A percentile compares a stretch with the other conserved stretches of the same genome.
phyloP scores from a whole-genome alignment of 2,888 invertebrate genomes.

The Pyrocoelia pectoralis region DNA sequence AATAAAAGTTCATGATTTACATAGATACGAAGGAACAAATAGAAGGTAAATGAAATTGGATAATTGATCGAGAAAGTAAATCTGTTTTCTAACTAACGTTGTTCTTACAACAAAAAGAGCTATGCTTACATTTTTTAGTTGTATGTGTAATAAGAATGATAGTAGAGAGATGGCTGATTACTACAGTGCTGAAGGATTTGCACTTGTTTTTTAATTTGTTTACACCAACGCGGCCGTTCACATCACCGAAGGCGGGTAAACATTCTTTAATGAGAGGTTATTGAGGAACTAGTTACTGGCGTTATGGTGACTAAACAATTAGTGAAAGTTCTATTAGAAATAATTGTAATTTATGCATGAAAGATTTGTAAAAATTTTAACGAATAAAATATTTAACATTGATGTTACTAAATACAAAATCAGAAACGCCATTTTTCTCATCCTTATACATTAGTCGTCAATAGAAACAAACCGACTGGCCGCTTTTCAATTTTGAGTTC shows the following conservation, averaged over 20 bases:
- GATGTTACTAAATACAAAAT: too few relatives aligned
- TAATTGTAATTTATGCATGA: slow-evolving; percentile 22
- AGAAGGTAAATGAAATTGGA: not conserved
- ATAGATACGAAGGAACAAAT: not conserved
- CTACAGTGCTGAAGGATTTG: not conserved
- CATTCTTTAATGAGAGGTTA: slow-evolving; percentile 21
- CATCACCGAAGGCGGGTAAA: slow-evolving; percentile 26
- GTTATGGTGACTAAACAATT: slow-evolving; percentile 29
- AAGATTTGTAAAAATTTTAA: slow-evolving; percentile 7
- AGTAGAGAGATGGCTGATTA: not conserved
- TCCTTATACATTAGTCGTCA: too few relatives aligned
- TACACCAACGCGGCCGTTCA: slow-evolving; percentile 29
- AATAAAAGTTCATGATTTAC: not conserved
- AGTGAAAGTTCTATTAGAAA: slow-evolving; percentile 30
- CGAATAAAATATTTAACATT: not conserved
- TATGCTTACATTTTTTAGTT: not conserved
- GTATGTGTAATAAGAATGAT: not conserved
- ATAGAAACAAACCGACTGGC: too few relatives aligned
- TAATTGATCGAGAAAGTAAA: slow-evolving; percentile 13
- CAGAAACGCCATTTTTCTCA: too few relatives aligned
- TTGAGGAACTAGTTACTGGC: slow-evolving; percentile 19
- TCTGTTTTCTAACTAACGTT: slow-evolving; percentile 7
- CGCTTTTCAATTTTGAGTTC: too few relatives aligned
- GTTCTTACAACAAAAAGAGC: not conserved
- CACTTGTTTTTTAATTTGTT: slow-evolving; percentile 22